Evolutionary conservation across 2,797 vertebrate species (phyloP), one percentile per base, ranked within the genome.

Genomic region (Telmatherina bonti): DNA sequence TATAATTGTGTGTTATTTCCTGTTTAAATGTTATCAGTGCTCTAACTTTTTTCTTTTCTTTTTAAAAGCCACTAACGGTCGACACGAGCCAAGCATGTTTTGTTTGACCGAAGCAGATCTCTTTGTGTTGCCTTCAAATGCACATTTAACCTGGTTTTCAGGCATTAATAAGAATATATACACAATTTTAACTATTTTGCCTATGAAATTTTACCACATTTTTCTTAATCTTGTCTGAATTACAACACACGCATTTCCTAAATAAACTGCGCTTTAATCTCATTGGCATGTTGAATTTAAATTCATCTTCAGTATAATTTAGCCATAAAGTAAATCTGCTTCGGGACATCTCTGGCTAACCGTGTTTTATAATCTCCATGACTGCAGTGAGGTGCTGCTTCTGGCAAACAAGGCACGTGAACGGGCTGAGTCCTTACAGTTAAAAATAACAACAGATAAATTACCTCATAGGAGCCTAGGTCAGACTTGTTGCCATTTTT

Each of bases 401-500:
- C 33, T 49, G 16, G 26, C 27, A 55, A 70, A 18, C 38, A 45
- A 52, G 13, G 2, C 86, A 80, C 78, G 62, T 86, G 74, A 73
- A 72, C 18, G 59, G 35, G 51, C 38, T 68, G 51, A 83, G 52
- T 52, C 47, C 69, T 15, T 6, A 0, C 18, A 58, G 77, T 83
- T 90, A 88, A 82, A 89, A 88, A 90, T 89, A 90, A 75, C 68
- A 31, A 10, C 11, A 73, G 64, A 78, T 73, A 72, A 54, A 79
- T 86, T 59, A 82, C 70, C 73, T 87, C 70, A 85, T 26, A 4
- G 2, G 41, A 76, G 35, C 36, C 62, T 72, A 79, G 67, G 61
- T 49, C 61, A 62, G 22, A 18, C 22, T 49, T 55, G 27, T 68
- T 55, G 49, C 35, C 27, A 66, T 4, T 20, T 61, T 30, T 35